Conservation (phyloP, 2,888 invertebrate genomes). For the Lypha dubia region DNA sequence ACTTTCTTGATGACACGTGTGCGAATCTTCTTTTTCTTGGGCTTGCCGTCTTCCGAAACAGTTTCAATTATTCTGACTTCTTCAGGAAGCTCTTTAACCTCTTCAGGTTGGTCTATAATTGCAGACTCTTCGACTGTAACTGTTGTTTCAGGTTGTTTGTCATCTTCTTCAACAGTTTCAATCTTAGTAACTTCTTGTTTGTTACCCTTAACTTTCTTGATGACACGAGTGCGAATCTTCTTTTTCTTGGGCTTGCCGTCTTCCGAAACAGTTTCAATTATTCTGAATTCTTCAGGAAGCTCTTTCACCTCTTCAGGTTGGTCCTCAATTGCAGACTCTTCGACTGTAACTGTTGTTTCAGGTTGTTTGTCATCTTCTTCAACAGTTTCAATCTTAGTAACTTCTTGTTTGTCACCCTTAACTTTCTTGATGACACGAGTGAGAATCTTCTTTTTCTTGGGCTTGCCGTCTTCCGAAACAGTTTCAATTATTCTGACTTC, state of each 20-base stretch:
- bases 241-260: slow-evolving; percentile 21
- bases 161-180: slow-evolving; percentile 35
- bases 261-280: slow-evolving; percentile 24
- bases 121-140: slow-evolving; percentile 7
- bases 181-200: slow-evolving; percentile 35
- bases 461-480: slow-evolving; percentile 52
- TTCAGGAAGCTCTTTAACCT: slow-evolving; percentile 4
- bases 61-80: slow-evolving; percentile 13
- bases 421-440: slow-evolving; percentile 80
- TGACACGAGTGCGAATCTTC: slow-evolving; percentile 25
- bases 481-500: slow-evolving; percentile 16
- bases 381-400: slow-evolving; percentile 81
- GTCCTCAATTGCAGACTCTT: slow-evolving; percentile 54
- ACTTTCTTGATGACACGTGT: slow-evolving; percentile 24
- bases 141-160: slow-evolving; percentile 31
- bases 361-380: slow-evolving; percentile 81
- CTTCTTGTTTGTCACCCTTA: slow-evolving; percentile 77
- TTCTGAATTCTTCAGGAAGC: slow-evolving; percentile 61
- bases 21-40: slow-evolving; percentile 21
- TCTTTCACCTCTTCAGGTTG: slow-evolving; percentile 66
- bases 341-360: slow-evolving; percentile 77
- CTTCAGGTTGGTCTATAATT: slow-evolving; percentile 6
- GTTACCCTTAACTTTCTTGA: slow-evolving; percentile 27
- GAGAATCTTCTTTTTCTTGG: slow-evolving; percentile 70
- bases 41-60: slow-evolving; percentile 8